These are phyloP conservation scores for Parapsyche elsis DNA, from an alignment of 1,140 invertebrate genomes.

Conservation along the genomic window DNA sequence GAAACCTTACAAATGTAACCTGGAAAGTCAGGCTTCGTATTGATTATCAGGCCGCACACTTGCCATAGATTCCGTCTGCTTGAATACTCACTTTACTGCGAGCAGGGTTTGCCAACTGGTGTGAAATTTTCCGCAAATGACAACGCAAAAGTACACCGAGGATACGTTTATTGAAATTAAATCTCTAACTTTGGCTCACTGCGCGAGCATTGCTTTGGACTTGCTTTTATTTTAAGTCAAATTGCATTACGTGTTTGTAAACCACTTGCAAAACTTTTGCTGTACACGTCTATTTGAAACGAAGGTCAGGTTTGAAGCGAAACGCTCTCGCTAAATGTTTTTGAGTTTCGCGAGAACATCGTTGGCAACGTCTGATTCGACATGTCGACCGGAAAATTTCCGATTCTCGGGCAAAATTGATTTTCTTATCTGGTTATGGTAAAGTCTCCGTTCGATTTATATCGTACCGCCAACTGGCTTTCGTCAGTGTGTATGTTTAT, in stretches of 20 bases:
- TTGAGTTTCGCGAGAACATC: background rate
- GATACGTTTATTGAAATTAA: too few relatives aligned
- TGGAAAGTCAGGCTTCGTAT: slow-evolving; percentile 44
- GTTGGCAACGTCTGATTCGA: slow-evolving; percentile 3
- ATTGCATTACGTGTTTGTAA: too few relatives aligned
- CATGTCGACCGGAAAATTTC: slow-evolving; percentile 30
- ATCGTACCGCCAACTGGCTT: background rate
- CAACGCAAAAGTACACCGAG: too few relatives aligned
- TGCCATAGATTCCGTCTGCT: slow-evolving; percentile 32
- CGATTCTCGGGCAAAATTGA: slow-evolving; percentile 39
- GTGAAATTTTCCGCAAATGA: background rate
- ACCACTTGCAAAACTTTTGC: too few relatives aligned
- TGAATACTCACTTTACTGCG: background rate
- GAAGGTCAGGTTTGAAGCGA: too few relatives aligned
- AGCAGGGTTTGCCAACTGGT: background rate
- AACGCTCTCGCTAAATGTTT: background rate
- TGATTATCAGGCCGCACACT: slow-evolving; percentile 38
- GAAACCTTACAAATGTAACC: slow-evolving; percentile 39
- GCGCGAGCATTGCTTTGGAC: too few relatives aligned
- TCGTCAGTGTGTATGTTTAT: background rate
- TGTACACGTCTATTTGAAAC: too few relatives aligned
- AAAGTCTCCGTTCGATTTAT: slow-evolving; percentile 31
- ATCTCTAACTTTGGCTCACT: too few relatives aligned
- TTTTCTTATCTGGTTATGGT: slow-evolving; percentile 45
- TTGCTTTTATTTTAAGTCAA: too few relatives aligned